Percentiles rank a stretch among this genome's conserved stretches.
Evolutionary conservation across 2,797 vertebrate species (phyloP).

Genomic region (Cercopithecus hamlyni): DNA sequence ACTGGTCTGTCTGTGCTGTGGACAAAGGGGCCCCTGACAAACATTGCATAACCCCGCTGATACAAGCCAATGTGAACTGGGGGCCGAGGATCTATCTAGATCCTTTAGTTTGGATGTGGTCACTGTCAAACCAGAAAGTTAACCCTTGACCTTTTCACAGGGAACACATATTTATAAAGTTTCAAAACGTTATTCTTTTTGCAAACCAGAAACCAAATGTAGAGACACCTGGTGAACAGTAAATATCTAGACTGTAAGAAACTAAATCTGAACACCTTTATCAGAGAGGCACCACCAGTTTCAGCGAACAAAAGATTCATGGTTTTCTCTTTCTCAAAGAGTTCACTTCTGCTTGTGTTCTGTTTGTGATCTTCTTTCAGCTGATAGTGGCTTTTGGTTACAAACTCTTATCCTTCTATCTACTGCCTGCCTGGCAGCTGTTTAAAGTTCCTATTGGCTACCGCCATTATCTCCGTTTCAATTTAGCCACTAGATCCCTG

Average conservation of each 20-base stretch:
- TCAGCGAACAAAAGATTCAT: slow-evolving; percentile 85
- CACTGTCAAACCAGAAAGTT: slow-evolving; percentile 13
- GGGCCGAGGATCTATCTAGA: neutral
- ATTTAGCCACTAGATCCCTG: slow-evolving; percentile 75
- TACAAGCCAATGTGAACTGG: neutral
- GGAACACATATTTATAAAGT: slow-evolving; percentile 77
- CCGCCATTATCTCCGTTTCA: slow-evolving; percentile 78
- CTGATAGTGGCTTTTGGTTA: slow-evolving; percentile 83
- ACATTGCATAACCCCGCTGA: neutral
- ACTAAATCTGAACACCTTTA: slow-evolving; percentile 85
- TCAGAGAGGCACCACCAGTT: slow-evolving; percentile 80
- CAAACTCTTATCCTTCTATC: slow-evolving; percentile 83
- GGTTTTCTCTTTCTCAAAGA: slow-evolving; percentile 85
- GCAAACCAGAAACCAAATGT: slow-evolving; percentile 79
- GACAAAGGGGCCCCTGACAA: neutral
- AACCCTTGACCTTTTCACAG: slow-evolving; percentile 51
- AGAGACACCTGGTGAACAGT: slow-evolving; percentile 82
- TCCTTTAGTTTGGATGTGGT: neutral
- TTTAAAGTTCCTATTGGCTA: slow-evolving; percentile 81
- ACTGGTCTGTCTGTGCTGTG: neutral
- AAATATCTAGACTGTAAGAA: slow-evolving; percentile 82
- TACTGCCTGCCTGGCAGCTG: slow-evolving; percentile 85
- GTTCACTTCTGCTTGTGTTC: slow-evolving; percentile 78
- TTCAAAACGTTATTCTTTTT: slow-evolving; percentile 82
- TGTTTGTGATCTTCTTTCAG: slow-evolving; percentile 81